phyloP scores from a whole-genome alignment of 92 coral and sea anemone species.

The Phenganax stokvisi region DNA sequence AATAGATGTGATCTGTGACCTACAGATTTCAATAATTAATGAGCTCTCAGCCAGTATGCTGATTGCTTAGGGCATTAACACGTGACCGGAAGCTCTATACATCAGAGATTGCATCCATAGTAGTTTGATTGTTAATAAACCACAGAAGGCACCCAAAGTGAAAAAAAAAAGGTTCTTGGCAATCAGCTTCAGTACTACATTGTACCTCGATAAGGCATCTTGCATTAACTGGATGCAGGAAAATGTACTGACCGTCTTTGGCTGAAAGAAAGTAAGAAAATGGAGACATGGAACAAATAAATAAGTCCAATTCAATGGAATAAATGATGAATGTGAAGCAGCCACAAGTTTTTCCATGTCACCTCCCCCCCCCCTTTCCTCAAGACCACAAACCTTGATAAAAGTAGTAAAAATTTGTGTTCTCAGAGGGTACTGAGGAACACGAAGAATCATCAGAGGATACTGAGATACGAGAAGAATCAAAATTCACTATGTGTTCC shows the following conservation, averaged over 20 bases:
- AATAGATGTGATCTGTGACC: background rate
- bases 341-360: background rate
- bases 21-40: background rate
- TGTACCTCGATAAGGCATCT: conserved; percentile 80
- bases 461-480: conserved; percentile 5
- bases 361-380: background rate
- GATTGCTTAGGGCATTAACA: too few relatives aligned
- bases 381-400: conserved; percentile 55
- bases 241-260: conserved; percentile 93
- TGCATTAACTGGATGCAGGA: conserved; percentile 85
- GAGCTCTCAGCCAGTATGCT: background rate
- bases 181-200: background rate
- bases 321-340: background rate
- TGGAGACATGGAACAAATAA: background rate
- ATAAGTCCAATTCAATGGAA: background rate
- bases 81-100: background rate
- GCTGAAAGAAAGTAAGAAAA: conserved; percentile 44
- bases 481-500: background rate
- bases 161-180: too few relatives aligned
- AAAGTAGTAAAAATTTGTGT: conserved; percentile 52
- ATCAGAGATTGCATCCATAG: background rate
- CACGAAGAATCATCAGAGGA: conserved; percentile 49
- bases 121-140: background rate
- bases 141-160: too few relatives aligned
- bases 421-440: conserved; percentile 34